Percentiles rank a stretch among this genome's conserved stretches.
These are phyloP conservation scores for Phthorimaea operculella DNA, from an alignment of 1,140 invertebrate species.

Conservation along the genomic window DNA sequence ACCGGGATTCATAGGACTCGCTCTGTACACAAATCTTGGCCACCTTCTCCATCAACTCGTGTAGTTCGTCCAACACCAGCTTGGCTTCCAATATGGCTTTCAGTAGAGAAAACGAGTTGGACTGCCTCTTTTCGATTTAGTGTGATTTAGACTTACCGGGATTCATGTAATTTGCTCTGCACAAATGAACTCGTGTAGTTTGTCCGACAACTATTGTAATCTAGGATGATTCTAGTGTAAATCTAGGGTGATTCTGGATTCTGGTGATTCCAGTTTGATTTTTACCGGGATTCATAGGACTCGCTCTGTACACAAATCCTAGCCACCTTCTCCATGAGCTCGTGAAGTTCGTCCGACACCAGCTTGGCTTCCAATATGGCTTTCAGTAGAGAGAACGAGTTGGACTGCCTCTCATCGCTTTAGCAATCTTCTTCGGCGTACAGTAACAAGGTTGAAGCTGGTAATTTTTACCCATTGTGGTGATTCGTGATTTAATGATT, in stretches of 20 bases:
- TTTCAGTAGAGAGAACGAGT: conserved; percentile 88
- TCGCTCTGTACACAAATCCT: conserved; percentile 85
- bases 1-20: conserved; percentile 79
- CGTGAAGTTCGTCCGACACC: conserved; percentile 74
- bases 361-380: conserved; percentile 86
- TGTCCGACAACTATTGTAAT: no score
- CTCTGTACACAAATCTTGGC: conserved; percentile 84
- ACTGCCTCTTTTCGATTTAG: conserved; percentile 83
- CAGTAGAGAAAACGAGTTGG: conserved; percentile 87
- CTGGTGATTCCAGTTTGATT: no score
- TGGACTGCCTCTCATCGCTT: conserved; percentile 84
- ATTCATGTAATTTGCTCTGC: no score
- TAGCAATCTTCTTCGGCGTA: conserved; percentile 93
- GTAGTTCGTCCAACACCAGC: conserved; percentile 75
- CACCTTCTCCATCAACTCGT: conserved; percentile 86
- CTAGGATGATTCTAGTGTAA: no score
- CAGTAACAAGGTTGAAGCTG: conserved; percentile 80
- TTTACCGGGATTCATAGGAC: conserved; percentile 75
- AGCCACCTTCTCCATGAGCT: conserved; percentile 86
- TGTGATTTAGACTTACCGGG: no score
- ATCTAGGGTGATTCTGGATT: no score
- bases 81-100: conserved; percentile 87
- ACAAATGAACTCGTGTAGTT: no score
- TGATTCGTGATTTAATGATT: no score
- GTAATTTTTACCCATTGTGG: no score